Conservation (phyloP, 2,888 invertebrate genomes). For the Sinohyriopsis cumingii region DNA sequence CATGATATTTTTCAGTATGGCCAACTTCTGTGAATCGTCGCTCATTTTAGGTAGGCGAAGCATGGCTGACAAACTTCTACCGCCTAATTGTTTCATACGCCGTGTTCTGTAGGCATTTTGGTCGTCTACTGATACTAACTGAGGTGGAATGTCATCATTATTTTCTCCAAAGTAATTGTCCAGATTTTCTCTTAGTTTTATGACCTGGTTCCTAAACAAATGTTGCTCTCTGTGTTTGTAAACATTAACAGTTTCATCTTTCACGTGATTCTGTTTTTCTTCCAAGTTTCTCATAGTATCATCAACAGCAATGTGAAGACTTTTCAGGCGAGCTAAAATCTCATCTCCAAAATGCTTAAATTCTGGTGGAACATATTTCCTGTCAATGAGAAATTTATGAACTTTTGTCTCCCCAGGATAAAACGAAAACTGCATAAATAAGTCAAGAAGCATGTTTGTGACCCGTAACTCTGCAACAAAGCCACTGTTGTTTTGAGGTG, state of each 20-base stretch:
- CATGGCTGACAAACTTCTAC: conserved; percentile 26
- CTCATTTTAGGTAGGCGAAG: conserved; percentile 23
- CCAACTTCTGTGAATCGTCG: background rate
- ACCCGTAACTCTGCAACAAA: conserved; percentile 48
- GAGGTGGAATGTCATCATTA: conserved; percentile 28
- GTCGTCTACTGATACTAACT: conserved; percentile 12
- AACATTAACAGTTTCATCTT: conserved; percentile 14
- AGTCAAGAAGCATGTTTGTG: conserved; percentile 38
- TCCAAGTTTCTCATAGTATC: conserved; percentile 35
- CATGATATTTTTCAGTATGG: no score
- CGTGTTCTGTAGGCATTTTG: conserved; percentile 35
- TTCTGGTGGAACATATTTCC: conserved; percentile 13
- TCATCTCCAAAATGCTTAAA: conserved; percentile 22
- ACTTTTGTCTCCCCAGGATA: conserved; percentile 16
- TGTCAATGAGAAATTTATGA: conserved; percentile 38
- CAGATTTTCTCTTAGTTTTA: conserved; percentile 38
- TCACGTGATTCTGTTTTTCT: conserved; percentile 41
- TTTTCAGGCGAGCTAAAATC: conserved; percentile 24
- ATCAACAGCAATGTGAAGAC: conserved; percentile 23
- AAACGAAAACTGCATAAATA: conserved; percentile 30
- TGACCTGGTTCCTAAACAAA: conserved; percentile 7
- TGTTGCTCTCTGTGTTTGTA: no score
- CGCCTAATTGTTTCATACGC: conserved; percentile 29
- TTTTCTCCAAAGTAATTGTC: conserved; percentile 50
- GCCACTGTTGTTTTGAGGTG: conserved; percentile 40